phyloP scores from a whole-genome alignment of 1,140 invertebrate species.

The Rhyacophila brunnea region DNA sequence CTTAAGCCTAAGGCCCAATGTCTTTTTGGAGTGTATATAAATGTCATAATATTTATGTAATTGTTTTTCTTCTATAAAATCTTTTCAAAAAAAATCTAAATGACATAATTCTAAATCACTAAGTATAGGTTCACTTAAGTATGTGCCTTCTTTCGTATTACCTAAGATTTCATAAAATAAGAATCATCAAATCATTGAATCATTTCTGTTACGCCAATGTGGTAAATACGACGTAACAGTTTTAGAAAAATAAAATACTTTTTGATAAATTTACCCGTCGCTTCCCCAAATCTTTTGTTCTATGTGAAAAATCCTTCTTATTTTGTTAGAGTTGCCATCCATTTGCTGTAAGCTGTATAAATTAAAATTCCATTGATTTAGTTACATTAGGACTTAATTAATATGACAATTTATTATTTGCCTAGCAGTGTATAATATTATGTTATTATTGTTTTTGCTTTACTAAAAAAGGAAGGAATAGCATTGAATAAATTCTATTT shows the following conservation, averaged over 20 bases:
- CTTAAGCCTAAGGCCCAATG: background rate
- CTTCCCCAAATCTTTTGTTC: background rate
- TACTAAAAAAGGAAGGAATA: too few relatives aligned
- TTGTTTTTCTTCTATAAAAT: background rate
- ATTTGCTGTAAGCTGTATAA: conserved; percentile 38
- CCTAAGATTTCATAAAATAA: background rate
- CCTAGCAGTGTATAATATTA: too few relatives aligned
- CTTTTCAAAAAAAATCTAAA: background rate
- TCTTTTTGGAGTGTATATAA: conserved; percentile 2
- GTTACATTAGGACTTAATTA: conserved; percentile 44
- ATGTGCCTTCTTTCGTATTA: background rate
- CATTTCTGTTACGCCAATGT: background rate
- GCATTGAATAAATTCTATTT: too few relatives aligned
- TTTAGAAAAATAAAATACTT: background rate
- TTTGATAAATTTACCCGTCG: conserved; percentile 1
- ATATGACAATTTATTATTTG: too few relatives aligned
- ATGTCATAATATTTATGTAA: background rate
- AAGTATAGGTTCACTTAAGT: conserved; percentile 1
- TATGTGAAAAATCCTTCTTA: conserved; percentile 8
- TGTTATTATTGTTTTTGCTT: too few relatives aligned
- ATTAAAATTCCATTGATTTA: conserved; percentile 50
- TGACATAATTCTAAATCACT: background rate
- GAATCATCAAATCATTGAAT: background rate
- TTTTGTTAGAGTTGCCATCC: conserved; percentile 31
- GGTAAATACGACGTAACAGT: background rate